A percentile compares a stretch with the other conserved stretches of the same genome.
Evolutionary conservation across 92 coral and sea anemone species (phyloP).

Genomic region (Scolanthus callimorphus): DNA sequence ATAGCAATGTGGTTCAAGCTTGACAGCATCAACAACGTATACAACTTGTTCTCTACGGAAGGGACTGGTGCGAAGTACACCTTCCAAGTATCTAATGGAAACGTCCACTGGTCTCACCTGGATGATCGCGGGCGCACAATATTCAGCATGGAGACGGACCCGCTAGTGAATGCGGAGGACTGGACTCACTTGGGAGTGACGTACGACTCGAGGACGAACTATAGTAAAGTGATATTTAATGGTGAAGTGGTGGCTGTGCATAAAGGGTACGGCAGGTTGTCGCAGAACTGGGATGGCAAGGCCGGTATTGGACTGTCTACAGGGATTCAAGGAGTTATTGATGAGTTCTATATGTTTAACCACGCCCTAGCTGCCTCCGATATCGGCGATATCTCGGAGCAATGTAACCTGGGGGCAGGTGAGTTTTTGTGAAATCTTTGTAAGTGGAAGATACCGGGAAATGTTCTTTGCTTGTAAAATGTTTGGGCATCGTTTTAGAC

Average conservation of each 20-base stretch:
- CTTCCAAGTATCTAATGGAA: conserved; percentile 61
- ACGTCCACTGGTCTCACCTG: conserved; percentile 86
- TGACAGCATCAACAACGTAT: conserved; percentile 47
- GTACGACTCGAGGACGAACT: conserved; percentile 81
- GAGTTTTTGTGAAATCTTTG: not conserved
- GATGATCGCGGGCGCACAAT: conserved; percentile 63
- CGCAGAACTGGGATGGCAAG: conserved; percentile 94
- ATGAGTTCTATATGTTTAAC: conserved; percentile 90
- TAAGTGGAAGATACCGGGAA: not conserved
- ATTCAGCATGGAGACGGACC: conserved; percentile 72
- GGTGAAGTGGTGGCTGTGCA: conserved; percentile 71
- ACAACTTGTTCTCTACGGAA: conserved; percentile 73
- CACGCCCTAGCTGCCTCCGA: conserved; percentile 91
- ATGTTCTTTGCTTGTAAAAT: no score
- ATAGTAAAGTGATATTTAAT: conserved; percentile 73
- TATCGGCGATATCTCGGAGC: conserved; percentile 69
- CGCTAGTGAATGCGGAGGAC: conserved; percentile 66
- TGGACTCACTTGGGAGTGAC: conserved; percentile 93
- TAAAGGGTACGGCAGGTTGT: conserved; percentile 73
- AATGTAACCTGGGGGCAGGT: conserved; percentile 86
- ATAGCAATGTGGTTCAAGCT: conserved; percentile 86
- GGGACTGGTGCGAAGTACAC: conserved; percentile 87
- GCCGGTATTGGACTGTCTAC: conserved; percentile 84
- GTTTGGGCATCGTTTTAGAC: no score
- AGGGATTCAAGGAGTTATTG: conserved; percentile 75